Conservation (phyloP, 2,113 vertebrate species). For the Vanacampus margaritifer region DNA sequence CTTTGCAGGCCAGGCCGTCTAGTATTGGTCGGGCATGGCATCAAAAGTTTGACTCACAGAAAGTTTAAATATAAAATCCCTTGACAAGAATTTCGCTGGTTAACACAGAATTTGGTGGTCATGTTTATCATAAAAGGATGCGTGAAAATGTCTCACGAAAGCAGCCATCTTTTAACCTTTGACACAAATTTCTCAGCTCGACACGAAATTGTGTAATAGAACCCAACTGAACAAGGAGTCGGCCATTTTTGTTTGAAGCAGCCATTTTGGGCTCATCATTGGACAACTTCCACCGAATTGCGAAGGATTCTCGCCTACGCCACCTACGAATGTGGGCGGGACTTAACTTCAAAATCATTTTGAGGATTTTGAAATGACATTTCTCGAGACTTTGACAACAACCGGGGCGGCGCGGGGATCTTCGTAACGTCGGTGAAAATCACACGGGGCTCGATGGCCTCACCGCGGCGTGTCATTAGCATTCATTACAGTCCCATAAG, state of each 20-base stretch:
- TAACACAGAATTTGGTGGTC: too few species aligned
- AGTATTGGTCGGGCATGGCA: too few species aligned
- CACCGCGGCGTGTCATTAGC: constrained; percentile 74
- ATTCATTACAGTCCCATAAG: constrained; percentile 78
- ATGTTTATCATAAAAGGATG: too few species aligned
- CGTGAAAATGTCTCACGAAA: too few species aligned
- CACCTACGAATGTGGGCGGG: not conserved
- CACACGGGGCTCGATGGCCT: constrained; percentile 59
- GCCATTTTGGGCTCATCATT: not conserved
- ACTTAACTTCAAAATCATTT: not conserved
- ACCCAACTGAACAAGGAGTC: too few species aligned
- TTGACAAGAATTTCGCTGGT: too few species aligned
- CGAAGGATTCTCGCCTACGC: not conserved
- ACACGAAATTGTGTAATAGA: too few species aligned
- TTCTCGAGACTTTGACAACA: not conserved
- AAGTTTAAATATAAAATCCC: too few species aligned
- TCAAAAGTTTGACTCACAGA: too few species aligned
- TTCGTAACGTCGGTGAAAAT: constrained; percentile 65
- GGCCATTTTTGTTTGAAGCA: not conserved
- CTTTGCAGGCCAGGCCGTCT: too few species aligned
- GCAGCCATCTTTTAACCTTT: too few species aligned
- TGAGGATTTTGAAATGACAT: not conserved
- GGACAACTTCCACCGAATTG: not conserved
- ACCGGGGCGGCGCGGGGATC: constrained; percentile 12
- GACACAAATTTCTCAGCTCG: too few species aligned